Evolutionary conservation across 2,888 invertebrate species (phyloP).

Genomic region (Xestia rhomboidea): DNA sequence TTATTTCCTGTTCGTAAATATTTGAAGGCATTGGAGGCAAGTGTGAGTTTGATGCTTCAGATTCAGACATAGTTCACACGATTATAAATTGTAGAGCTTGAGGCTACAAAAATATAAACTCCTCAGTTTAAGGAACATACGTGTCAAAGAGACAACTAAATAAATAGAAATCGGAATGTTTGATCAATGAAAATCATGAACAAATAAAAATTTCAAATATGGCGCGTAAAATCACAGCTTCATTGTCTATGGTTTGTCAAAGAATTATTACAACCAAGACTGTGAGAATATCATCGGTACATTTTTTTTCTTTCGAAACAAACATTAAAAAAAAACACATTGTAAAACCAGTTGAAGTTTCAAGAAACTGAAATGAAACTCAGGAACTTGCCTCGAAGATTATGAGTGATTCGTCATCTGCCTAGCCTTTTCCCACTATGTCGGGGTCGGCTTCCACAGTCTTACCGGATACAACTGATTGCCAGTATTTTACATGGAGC

Average conservation of each 20-base stretch:
- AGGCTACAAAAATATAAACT: background rate
- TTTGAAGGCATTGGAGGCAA: conserved; percentile 59
- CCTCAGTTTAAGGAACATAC: conserved; percentile 38
- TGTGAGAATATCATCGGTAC: conserved; percentile 4
- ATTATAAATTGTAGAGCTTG: background rate
- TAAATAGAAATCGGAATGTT: too few relatives aligned
- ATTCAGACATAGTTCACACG: conserved; percentile 73
- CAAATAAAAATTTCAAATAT: conserved; percentile 65
- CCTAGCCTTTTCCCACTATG: too few relatives aligned
- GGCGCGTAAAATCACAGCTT: conserved; percentile 58
- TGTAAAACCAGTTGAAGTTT: background rate
- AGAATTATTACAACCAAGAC: background rate
- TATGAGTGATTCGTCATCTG: too few relatives aligned
- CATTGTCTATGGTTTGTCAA: conserved; percentile 12
- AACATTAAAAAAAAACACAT: background rate
- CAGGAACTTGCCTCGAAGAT: background rate
- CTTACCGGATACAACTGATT: too few relatives aligned
- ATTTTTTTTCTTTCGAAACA: background rate
- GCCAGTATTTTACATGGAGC: too few relatives aligned
- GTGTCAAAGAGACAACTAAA: background rate
- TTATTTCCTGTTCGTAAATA: conserved; percentile 80
- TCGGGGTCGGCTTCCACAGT: too few relatives aligned
- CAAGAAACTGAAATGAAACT: background rate
- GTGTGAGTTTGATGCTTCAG: conserved; percentile 65
- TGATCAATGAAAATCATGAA: conserved; percentile 74